A percentile compares a stretch with the other conserved stretches of the same genome.
Conservation (phyloP, 2,797 vertebrate species). For the Choloepus didactylus region DNA sequence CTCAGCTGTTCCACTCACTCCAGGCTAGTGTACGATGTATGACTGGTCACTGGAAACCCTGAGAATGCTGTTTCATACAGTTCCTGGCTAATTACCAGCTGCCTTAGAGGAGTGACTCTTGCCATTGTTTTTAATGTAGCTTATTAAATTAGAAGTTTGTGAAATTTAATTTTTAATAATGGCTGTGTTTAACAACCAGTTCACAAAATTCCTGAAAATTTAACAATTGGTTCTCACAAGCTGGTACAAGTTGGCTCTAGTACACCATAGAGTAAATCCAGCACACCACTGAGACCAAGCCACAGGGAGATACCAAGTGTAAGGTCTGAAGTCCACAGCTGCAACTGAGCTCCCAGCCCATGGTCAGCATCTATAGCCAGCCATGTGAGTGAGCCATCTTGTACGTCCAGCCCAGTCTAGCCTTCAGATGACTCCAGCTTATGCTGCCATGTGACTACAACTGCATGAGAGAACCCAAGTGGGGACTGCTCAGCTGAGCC, state of each 20-base stretch:
- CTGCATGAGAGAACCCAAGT: neutral
- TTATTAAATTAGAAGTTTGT: constrained; percentile 1
- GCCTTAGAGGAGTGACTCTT: neutral
- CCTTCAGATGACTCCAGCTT: neutral
- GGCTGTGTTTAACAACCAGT: constrained; percentile 32
- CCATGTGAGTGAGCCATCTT: neutral
- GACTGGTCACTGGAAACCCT: too few species aligned
- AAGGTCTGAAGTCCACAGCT: neutral
- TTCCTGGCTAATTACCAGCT: too few species aligned
- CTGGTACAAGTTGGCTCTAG: neutral
- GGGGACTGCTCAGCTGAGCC: neutral
- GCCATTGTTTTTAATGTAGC: neutral
- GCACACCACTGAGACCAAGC: neutral
- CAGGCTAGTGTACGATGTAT: too few species aligned
- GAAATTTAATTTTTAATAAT: constrained; percentile 34
- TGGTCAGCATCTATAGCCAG: neutral
- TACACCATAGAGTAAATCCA: neutral
- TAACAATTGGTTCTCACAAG: neutral
- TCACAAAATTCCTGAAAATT: constrained; percentile 35
- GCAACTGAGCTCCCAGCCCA: neutral
- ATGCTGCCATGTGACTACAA: neutral
- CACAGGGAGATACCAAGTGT: neutral
- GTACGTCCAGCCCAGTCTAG: neutral
- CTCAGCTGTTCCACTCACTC: too few species aligned
- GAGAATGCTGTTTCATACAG: too few species aligned